phyloP scores from a whole-genome alignment of 2,888 invertebrate genomes.

The Linyphia triangularis region DNA sequence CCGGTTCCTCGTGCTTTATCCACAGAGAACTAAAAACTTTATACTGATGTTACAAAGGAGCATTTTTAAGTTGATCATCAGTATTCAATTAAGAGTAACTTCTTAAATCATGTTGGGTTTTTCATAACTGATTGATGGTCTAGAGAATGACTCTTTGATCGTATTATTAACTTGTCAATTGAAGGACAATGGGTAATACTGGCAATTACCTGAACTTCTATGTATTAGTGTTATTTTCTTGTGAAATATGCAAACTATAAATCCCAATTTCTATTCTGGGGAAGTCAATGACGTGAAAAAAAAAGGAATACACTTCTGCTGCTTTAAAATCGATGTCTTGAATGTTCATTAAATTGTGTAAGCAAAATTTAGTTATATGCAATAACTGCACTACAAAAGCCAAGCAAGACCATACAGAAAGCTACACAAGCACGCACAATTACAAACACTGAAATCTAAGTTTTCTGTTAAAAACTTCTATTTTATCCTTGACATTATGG shows the following conservation, averaged over 20 bases:
- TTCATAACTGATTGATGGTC: background rate
- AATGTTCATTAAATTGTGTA: background rate
- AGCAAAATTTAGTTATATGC: background rate
- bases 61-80: background rate
- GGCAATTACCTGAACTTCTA: conserved; percentile 5
- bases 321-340: background rate
- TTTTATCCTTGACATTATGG: background rate
- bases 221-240: background rate
- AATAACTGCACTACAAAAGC: conserved; percentile 18
- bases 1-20: conserved; percentile 70
- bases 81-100: background rate
- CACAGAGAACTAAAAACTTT: conserved; percentile 72
- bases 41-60: background rate
- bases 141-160: background rate
- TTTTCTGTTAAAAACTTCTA: conserved; percentile 12
- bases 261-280: background rate
- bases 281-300: background rate
- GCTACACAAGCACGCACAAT: conserved; percentile 63
- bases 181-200: conserved; percentile 1
- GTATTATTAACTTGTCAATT: background rate
- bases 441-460: conserved; percentile 16
- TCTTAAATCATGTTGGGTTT: conserved; percentile 28
- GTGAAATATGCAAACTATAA: background rate
- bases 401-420: conserved; percentile 10
- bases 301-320: conserved; percentile 3